Conservation (phyloP, 2,797 vertebrate species). For the Benthosema pterotum region DNA sequence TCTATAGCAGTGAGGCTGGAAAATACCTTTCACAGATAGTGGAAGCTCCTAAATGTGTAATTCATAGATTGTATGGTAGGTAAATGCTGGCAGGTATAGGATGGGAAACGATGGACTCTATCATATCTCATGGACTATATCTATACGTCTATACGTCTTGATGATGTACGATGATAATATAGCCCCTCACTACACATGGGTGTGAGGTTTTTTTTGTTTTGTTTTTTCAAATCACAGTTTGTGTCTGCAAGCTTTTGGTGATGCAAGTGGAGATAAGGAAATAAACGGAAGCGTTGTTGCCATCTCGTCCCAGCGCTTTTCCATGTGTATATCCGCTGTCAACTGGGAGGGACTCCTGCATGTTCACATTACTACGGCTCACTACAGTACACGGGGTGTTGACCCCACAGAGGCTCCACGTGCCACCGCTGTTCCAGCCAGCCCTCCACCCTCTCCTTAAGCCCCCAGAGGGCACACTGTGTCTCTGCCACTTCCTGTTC, state of each 20-base stretch:
- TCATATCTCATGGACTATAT: too few relatives aligned
- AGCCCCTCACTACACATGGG: too few relatives aligned
- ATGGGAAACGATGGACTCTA: too few relatives aligned
- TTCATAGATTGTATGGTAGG: too few relatives aligned
- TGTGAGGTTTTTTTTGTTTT: too few relatives aligned
- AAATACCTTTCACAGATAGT: too few relatives aligned
- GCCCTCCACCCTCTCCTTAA: conserved; percentile 14
- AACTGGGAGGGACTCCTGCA: conserved; percentile 15
- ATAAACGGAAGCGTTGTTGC: conserved; percentile 29
- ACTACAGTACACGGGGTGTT: conserved; percentile 24
- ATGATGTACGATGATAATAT: too few relatives aligned
- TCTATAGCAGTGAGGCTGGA: too few relatives aligned
- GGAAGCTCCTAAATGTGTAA: too few relatives aligned
- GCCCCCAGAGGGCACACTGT: conserved; percentile 52
- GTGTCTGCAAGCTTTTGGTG: conserved; percentile 11
- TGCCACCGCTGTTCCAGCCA: conserved; percentile 22
- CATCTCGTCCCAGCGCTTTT: conserved; percentile 29
- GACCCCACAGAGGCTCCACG: conserved; percentile 23
- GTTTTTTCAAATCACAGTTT: too few relatives aligned
- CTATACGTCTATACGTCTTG: too few relatives aligned
- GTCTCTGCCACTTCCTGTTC: conserved; percentile 74
- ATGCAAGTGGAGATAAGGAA: conserved; percentile 34
- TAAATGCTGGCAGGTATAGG: too few relatives aligned
- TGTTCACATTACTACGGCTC: conserved; percentile 15
- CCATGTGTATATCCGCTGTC: conserved; percentile 7